Percentiles rank a stretch among this genome's conserved stretches.
These are phyloP conservation scores for Microctonus brassicae DNA, from an alignment of 2,888 invertebrate species.

Conservation along the genomic window DNA sequence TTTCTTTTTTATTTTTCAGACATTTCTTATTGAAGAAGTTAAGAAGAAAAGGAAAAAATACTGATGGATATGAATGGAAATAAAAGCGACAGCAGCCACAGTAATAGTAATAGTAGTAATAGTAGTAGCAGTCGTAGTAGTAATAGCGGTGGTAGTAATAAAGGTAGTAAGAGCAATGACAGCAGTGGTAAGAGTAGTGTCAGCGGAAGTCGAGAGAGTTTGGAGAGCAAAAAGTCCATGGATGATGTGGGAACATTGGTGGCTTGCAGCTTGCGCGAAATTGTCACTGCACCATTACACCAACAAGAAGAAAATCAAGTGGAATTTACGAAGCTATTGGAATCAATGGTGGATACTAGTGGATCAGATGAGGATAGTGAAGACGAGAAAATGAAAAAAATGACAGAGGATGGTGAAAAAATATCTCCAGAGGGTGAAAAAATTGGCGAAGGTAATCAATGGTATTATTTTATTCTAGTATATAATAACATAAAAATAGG, in stretches of 20 bases:
- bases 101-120: constrained; percentile 34
- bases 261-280: constrained; percentile 12
- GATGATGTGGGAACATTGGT: constrained; percentile 34
- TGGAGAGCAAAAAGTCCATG: constrained; percentile 35
- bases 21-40: background rate
- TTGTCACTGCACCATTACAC: constrained; percentile 36
- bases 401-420: constrained; percentile 49
- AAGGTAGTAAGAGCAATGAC: constrained; percentile 40
- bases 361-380: constrained; percentile 56
- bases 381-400: constrained; percentile 46
- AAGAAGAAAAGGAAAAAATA: background rate
- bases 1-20: constrained; percentile 24
- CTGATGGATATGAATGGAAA: constrained; percentile 61
- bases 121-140: constrained; percentile 45
- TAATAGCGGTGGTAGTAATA: background rate
- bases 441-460: constrained; percentile 12
- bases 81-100: constrained; percentile 40
- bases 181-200: constrained; percentile 22
- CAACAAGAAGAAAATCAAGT: constrained; percentile 59
- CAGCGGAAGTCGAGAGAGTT: constrained; percentile 30
- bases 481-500: too few relatives aligned
- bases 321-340: constrained; percentile 63
- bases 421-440: constrained; percentile 7
- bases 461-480: too few relatives aligned
- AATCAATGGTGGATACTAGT: constrained; percentile 61